These are phyloP conservation scores for Sigmodon hispidus DNA, from an alignment of 2,113 vertebrate genomes.

Conservation along the genomic window DNA sequence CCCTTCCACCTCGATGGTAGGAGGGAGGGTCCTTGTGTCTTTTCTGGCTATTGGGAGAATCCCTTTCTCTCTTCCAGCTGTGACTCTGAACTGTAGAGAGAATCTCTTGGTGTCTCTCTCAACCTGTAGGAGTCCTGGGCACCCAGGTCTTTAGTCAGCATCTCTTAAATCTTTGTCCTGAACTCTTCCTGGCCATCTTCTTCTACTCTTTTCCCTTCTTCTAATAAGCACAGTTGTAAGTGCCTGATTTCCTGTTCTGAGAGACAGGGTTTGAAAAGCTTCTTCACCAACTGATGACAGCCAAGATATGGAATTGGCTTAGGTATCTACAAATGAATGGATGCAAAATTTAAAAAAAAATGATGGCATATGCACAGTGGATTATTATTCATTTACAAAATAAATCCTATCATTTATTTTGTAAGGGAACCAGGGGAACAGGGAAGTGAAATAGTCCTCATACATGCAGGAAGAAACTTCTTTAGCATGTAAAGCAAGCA, in stretches of 20 bases:
- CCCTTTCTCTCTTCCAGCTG: neutral
- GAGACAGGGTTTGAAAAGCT: neutral
- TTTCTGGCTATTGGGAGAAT: neutral
- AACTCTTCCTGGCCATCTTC: fast-evolving
- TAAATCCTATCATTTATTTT: neutral
- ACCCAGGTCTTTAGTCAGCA: fast-evolving
- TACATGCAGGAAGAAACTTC: neutral
- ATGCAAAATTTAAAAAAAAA: too few species aligned
- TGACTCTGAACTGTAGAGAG: neutral
- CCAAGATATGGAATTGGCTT: neutral
- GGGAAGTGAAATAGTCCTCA: neutral
- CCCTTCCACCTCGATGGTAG: fast-evolving
- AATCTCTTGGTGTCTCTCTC: neutral
- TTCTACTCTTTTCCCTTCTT: neutral
- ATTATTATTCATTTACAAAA: too few species aligned
- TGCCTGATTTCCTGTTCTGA: neutral
- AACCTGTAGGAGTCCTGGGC: neutral
- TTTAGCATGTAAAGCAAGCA: neutral
- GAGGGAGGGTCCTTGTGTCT: too few species aligned
- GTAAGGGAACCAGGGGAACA: neutral
- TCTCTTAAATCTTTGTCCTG: too few species aligned
- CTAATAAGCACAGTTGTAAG: neutral
- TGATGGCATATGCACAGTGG: fast-evolving
- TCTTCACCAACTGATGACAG: neutral
- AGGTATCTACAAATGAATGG: neutral